phyloP scores from a whole-genome alignment of 2,797 vertebrate genomes.

The Spheniscus humboldti region DNA sequence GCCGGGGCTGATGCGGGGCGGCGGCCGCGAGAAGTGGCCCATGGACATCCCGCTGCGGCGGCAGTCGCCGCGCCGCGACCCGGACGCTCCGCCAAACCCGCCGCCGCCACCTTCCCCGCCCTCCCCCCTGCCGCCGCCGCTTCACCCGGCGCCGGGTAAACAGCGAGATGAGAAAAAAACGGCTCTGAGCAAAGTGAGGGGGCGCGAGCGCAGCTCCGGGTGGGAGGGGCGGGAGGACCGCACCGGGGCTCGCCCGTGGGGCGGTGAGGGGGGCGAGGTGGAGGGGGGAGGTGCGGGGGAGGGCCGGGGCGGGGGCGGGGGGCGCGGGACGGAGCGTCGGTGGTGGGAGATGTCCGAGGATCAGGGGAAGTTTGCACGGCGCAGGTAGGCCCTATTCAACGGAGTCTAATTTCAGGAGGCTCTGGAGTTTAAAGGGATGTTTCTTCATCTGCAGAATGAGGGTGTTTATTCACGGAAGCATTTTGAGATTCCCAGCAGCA shows the following conservation, averaged over 20 bases:
- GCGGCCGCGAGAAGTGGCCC: not conserved
- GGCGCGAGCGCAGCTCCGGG: not conserved
- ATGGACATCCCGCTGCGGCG: not conserved
- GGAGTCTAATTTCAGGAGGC: accelerated
- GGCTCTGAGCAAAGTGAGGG: conserved; percentile 42
- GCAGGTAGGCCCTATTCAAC: accelerated
- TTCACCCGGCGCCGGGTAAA: not conserved
- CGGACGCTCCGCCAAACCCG: not conserved
- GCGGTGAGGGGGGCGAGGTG: not conserved
- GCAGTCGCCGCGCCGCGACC: conserved; percentile 2
- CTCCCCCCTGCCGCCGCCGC: not conserved
- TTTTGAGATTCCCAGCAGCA: not conserved
- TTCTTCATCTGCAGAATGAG: not conserved
- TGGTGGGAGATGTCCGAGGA: not conserved
- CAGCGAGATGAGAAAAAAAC: conserved; percentile 42
- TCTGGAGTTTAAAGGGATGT: accelerated
- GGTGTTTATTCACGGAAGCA: accelerated
- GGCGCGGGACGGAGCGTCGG: not conserved
- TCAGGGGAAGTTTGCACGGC: not conserved
- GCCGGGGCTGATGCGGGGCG: not conserved
- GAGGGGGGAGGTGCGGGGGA: too few species aligned
- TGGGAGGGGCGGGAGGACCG: too few species aligned
- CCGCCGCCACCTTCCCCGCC: not conserved
- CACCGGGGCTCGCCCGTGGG: too few species aligned
- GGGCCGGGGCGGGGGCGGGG: too few species aligned